Conservation (phyloP, 2,113 vertebrate species). For the Callaeas wilsoni region DNA sequence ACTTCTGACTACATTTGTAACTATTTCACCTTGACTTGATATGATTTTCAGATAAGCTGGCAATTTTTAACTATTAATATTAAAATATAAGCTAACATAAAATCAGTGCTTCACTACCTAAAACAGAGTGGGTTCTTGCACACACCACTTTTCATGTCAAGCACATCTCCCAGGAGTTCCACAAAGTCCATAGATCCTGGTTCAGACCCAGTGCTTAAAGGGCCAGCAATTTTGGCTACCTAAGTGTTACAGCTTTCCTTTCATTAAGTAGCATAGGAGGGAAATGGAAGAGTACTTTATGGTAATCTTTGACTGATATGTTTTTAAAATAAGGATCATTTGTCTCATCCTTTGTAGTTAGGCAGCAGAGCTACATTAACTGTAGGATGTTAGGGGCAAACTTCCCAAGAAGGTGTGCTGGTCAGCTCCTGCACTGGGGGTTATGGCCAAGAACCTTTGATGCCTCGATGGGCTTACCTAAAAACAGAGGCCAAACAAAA, state of each 20-base stretch:
- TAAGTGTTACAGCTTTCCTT: neutral
- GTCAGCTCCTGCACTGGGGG: neutral
- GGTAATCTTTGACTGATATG: neutral
- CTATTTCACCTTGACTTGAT: neutral
- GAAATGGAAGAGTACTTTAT: neutral
- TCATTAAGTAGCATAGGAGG: neutral
- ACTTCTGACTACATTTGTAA: neutral
- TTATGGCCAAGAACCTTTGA: neutral
- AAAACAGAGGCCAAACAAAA: no score
- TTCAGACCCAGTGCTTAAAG: neutral
- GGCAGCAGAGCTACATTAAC: neutral
- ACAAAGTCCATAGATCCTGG: neutral
- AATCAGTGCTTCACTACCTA: neutral
- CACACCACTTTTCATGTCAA: neutral
- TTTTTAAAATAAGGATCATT: neutral
- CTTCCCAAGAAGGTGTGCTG: neutral
- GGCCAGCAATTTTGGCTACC: neutral
- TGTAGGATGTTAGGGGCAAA: neutral
- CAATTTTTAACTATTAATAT: neutral
- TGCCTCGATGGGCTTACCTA: no score
- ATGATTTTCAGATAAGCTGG: neutral
- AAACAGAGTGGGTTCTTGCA: neutral
- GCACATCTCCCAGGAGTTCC: neutral
- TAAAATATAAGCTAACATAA: neutral
- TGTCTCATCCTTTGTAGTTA: neutral